Percentiles rank a stretch among this genome's conserved stretches.
These are phyloP conservation scores for Aphodius sticticus DNA, from an alignment of 2,888 invertebrate species.

Conservation along the genomic window DNA sequence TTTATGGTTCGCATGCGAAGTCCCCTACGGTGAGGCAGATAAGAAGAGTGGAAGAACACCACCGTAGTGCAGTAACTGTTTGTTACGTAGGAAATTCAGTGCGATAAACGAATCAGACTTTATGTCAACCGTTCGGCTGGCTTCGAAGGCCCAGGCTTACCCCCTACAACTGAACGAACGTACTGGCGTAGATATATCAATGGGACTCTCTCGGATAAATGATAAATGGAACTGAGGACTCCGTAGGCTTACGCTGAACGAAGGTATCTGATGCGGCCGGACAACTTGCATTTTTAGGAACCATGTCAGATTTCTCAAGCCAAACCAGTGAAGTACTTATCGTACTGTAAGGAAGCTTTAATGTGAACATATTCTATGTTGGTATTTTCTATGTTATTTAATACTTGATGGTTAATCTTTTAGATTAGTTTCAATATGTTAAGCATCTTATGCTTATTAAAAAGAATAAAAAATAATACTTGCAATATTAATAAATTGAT, in stretches of 20 bases:
- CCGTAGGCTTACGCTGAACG: neutral
- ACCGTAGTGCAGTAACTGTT: conserved; percentile 40
- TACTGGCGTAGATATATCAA: conserved; percentile 18
- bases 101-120: conserved; percentile 41
- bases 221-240: conserved; percentile 20
- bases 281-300: conserved; percentile 17
- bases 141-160: neutral
- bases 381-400: too few species aligned
- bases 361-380: too few species aligned
- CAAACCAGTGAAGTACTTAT: too few species aligned
- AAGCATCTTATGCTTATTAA: too few species aligned
- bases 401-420: too few species aligned
- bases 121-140: conserved; percentile 33
- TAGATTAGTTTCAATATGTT: too few species aligned
- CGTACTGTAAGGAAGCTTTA: too few species aligned
- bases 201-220: conserved; percentile 16
- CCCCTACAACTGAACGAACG: conserved; percentile 12
- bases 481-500: too few species aligned
- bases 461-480: too few species aligned
- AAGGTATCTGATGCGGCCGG: conserved; percentile 13
- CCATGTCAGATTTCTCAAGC: neutral
- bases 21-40: conserved; percentile 41
- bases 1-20: conserved; percentile 42
- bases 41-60: conserved; percentile 38
- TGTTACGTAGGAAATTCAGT: conserved; percentile 42